Conservation (phyloP, 2,113 vertebrate species). For the Hymenochirus boettgeri region DNA sequence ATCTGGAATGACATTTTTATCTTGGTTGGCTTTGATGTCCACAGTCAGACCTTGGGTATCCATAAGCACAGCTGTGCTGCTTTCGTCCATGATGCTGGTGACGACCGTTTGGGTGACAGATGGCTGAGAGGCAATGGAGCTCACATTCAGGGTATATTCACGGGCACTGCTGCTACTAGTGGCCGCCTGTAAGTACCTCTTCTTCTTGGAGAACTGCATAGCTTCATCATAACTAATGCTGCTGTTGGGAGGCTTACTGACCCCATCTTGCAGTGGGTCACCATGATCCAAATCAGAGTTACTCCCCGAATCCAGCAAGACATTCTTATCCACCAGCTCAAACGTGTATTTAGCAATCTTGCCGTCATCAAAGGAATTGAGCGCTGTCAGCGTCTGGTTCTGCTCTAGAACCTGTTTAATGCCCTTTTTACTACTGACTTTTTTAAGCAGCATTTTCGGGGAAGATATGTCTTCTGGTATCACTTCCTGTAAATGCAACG, state of each 20-base stretch:
- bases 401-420: conserved; percentile 77
- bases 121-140: conserved; percentile 84
- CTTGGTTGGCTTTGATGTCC: conserved; percentile 85
- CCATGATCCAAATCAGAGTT: conserved; percentile 83
- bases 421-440: conserved; percentile 82
- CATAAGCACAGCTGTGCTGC: conserved; percentile 78
- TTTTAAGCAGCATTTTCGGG: conserved; percentile 90
- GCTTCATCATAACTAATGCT: conserved; percentile 97
- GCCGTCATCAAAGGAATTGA: conserved; percentile 82
- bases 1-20: conserved; percentile 92
- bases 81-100: conserved; percentile 86
- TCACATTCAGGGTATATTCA: conserved; percentile 83
- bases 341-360: conserved; percentile 92
- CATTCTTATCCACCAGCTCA: conserved; percentile 91
- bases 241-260: conserved; percentile 82
- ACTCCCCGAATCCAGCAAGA: conserved; percentile 80
- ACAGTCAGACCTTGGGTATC: conserved; percentile 81
- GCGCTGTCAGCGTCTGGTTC: conserved; percentile 75
- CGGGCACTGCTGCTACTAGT: conserved; percentile 77
- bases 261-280: conserved; percentile 81
- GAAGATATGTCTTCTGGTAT: conserved; percentile 78
- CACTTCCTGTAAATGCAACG: conserved; percentile 69
- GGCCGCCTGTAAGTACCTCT: conserved; percentile 89
- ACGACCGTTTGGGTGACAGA: conserved; percentile 84
- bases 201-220: conserved; percentile 98